Percentiles rank a stretch among this genome's conserved stretches.
These are phyloP conservation scores for Leptobrachium ailaonicum DNA, from an alignment of 2,113 vertebrate species.

Conservation along the genomic window DNA sequence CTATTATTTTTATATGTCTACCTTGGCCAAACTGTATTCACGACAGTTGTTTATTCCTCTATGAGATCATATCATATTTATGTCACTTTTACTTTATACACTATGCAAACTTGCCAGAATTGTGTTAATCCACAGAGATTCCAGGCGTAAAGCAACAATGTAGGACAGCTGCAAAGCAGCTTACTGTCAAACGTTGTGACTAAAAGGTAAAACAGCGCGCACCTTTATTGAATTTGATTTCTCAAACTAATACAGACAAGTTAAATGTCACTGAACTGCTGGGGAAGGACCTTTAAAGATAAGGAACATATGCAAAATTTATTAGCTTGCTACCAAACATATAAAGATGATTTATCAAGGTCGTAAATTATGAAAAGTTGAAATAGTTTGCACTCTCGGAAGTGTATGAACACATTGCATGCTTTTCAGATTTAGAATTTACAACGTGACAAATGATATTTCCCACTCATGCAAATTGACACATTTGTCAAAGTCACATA, in stretches of 20 bases:
- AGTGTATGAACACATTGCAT: conserved; percentile 34
- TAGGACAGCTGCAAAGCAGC: conserved; percentile 33
- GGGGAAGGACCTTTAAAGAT: conserved; percentile 23
- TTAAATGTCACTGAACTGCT: conserved; percentile 33
- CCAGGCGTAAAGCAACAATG: conserved; percentile 20
- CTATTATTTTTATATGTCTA: too few species aligned
- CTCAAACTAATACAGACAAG: conserved; percentile 33
- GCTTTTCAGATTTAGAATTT: conserved; percentile 35
- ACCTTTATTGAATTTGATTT: conserved; percentile 39
- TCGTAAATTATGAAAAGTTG: conserved; percentile 21
- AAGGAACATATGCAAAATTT: conserved; percentile 13
- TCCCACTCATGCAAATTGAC: conserved; percentile 26
- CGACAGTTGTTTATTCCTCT: neutral
- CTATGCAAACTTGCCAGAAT: neutral
- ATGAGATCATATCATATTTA: neutral
- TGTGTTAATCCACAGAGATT: conserved; percentile 25
- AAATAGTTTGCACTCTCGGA: conserved; percentile 16
- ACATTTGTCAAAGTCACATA: conserved; percentile 33
- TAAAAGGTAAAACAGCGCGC: conserved; percentile 30
- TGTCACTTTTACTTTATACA: neutral
- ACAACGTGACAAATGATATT: conserved; percentile 38
- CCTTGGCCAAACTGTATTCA: too few species aligned
- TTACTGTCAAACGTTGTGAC: conserved; percentile 26
- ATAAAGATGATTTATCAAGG: conserved; percentile 38
- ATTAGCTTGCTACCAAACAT: conserved; percentile 7